Evolutionary conservation across 2,888 invertebrate species (phyloP).

Genomic region (Luffia ferchaultella): DNA sequence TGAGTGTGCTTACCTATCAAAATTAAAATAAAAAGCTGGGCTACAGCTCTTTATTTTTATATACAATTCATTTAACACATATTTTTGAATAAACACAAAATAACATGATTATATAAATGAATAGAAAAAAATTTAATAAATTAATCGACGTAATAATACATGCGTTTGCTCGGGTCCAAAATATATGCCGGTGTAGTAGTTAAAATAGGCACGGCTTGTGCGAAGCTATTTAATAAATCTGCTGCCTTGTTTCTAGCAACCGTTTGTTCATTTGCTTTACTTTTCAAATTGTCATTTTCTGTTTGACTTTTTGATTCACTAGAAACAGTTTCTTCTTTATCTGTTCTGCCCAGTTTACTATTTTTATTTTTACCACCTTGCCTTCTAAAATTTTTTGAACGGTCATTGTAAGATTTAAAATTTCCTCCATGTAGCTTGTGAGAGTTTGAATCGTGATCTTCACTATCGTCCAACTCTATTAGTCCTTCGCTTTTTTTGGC

Average conservation of each 20-base stretch:
- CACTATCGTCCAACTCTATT: conserved; percentile 2
- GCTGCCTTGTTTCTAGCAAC: conserved; percentile 32
- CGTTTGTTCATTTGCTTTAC: conserved; percentile 16
- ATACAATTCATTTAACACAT: no score
- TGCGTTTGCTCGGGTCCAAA: conserved; percentile 56
- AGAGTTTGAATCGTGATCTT: not conserved
- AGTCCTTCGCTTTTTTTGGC: conserved; percentile 1
- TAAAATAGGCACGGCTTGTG: conserved; percentile 40
- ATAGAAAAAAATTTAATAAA: no score
- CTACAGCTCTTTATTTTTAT: no score
- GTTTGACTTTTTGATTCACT: conserved; percentile 9
- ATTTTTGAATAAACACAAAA: no score
- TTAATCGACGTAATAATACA: conserved; percentile 54
- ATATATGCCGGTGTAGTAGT: conserved; percentile 48
- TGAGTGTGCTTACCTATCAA: no score
- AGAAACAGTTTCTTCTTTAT: conserved; percentile 11
- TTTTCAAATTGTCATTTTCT: conserved; percentile 18
- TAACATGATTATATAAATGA: no score
- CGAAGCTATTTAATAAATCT: conserved; percentile 42
- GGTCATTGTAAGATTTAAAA: conserved; percentile 10
- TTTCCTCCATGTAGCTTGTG: not conserved
- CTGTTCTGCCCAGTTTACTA: conserved; percentile 29
- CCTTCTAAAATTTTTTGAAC: conserved; percentile 22
- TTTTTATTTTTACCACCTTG: conserved; percentile 56
- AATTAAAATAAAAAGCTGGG: no score